Evolutionary conservation across 1,140 invertebrate species (phyloP).

Genomic region (Zaprionus lachaisei): DNA sequence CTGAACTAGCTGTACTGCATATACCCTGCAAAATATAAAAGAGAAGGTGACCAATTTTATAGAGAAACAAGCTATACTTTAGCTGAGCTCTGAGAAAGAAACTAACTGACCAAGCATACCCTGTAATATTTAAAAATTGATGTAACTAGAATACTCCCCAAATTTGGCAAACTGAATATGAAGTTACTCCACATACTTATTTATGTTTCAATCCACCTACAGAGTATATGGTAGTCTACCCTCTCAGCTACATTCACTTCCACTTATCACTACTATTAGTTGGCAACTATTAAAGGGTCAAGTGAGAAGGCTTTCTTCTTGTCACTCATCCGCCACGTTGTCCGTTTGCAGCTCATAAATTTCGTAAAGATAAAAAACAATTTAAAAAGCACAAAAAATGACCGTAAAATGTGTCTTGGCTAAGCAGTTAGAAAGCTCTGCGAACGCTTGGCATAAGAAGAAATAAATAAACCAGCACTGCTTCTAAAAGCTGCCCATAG

Average conservation of each 20-base stretch:
- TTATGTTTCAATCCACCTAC: background rate
- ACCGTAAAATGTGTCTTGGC: background rate
- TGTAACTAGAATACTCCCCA: too few species aligned
- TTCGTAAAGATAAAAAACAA: background rate
- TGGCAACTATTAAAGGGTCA: conserved; percentile 63
- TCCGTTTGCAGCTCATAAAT: background rate
- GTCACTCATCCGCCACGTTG: background rate
- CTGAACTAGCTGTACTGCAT: background rate
- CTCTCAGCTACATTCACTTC: conserved; percentile 8
- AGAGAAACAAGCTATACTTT: too few species aligned
- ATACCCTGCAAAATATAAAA: background rate
- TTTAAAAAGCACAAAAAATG: conserved; percentile 3
- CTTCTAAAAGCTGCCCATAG: conserved; percentile 32
- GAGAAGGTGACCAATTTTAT: background rate
- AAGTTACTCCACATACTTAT: background rate
- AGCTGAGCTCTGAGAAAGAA: too few species aligned
- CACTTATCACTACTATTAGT: conserved; percentile 72
- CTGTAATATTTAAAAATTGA: background rate
- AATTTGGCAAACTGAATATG: background rate
- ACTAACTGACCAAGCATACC: background rate
- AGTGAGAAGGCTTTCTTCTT: conserved; percentile 36
- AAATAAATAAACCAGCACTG: too few species aligned
- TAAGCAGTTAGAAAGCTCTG: background rate
- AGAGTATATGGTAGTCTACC: conserved; percentile 17
- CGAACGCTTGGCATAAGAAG: background rate